Conservation (phyloP, 92 coral and sea anemone genomes). For the Porites cylindrica region DNA sequence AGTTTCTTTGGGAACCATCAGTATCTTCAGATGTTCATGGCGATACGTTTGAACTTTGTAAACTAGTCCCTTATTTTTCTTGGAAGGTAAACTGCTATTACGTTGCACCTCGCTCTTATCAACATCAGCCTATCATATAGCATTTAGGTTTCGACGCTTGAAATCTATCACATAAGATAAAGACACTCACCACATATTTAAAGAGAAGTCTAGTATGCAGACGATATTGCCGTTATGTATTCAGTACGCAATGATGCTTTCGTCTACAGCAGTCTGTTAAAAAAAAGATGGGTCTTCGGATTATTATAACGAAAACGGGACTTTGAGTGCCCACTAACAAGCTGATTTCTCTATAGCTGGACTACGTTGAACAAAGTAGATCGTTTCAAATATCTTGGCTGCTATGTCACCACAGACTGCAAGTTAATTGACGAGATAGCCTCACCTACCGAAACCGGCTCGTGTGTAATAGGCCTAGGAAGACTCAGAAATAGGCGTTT, state of each 20-base stretch:
- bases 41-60: too few species aligned
- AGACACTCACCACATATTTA: constrained; percentile 35
- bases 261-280: constrained; percentile 44
- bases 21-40: too few species aligned
- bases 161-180: constrained; percentile 25
- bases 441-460: background rate
- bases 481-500: constrained; percentile 24
- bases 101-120: too few species aligned
- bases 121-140: too few species aligned
- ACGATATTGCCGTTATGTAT: constrained; percentile 41
- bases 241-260: constrained; percentile 9
- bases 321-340: constrained; percentile 48
- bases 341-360: constrained; percentile 48
- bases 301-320: constrained; percentile 60
- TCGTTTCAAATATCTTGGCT: constrained; percentile 55
- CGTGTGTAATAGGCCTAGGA: constrained; percentile 34
- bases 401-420: constrained; percentile 39
- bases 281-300: constrained; percentile 52
- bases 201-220: constrained; percentile 41
- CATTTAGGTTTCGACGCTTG: constrained; percentile 13
- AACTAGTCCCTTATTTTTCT: too few species aligned
- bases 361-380: constrained; percentile 28
- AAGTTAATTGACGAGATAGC: constrained; percentile 33
- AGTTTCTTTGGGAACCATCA: too few species aligned
- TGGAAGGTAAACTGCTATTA: too few species aligned